A percentile compares a stretch with the other conserved stretches of the same genome.
Conservation (phyloP, 2,888 invertebrate species). For the Standfussiana lucernea region DNA sequence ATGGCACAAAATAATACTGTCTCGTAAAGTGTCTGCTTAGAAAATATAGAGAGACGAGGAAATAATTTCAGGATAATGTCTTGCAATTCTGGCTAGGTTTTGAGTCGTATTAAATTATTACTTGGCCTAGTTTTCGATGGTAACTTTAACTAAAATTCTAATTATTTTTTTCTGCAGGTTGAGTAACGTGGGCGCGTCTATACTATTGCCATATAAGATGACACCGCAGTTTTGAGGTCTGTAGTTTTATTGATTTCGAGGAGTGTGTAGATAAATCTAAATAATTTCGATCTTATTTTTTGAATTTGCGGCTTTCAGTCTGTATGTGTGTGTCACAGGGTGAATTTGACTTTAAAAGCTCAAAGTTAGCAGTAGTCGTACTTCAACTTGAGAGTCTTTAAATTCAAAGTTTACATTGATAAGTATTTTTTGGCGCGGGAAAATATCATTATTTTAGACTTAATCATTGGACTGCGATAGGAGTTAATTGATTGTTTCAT, state of each 20-base stretch:
- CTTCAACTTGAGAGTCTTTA: background rate
- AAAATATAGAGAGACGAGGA: slow-evolving; percentile 34
- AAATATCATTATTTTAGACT: background rate
- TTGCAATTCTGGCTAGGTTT: background rate
- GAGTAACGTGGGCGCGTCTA: background rate
- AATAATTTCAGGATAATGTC: slow-evolving; percentile 44
- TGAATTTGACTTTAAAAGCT: too few species aligned
- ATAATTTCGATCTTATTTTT: background rate
- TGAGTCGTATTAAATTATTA: slow-evolving; percentile 28
- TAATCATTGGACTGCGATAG: background rate
- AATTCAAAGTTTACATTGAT: background rate
- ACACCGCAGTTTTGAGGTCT: background rate
- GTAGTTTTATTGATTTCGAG: background rate
- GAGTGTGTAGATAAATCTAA: too few species aligned
- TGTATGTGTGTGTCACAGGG: background rate
- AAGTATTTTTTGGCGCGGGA: background rate
- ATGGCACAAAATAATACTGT: slow-evolving; percentile 45
- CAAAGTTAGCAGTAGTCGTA: too few species aligned
- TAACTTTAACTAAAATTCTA: background rate
- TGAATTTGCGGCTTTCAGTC: background rate
- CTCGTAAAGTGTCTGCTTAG: slow-evolving; percentile 50
- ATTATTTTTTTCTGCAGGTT: background rate
- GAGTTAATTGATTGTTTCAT: background rate
- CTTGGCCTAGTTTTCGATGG: slow-evolving; percentile 6
- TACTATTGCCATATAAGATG: background rate